Evolutionary conservation across 2,797 vertebrate genomes (phyloP), one percentile per base, ranked within the genome.

Genomic region (Parambassis ranga): DNA sequence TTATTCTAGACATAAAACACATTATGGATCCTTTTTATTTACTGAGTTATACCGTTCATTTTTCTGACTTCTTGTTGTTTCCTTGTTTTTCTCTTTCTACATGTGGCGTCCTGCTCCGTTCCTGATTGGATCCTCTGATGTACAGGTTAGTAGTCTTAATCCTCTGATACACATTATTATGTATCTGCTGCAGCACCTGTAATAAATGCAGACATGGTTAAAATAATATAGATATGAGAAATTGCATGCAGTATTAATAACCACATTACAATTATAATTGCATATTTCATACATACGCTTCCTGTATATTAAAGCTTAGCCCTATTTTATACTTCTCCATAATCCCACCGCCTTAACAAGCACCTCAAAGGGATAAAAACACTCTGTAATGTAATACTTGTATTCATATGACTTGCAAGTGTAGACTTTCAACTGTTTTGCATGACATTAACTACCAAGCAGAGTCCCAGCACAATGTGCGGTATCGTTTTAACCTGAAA

Each of bases 101-200:
- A 84, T 90, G 82, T 83, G 78, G 36, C 33, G 59, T 52, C 26
- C 53, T 69, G 50, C 50, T 76, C n/a, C 22, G 6, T 44, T 46
- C 37, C 74, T 56, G 53, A 57, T 47, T 42, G 81, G 77, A 74
- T 67, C 41, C 28, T 67, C 65, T 52, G 33, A 57, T 42, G 33
- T 43, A 5, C 88, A 93, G 91, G 92, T 92, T 73, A 86, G 91
- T 90, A 36, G 13, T 65, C 13, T 61, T 68, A 64, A 11, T 58
- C 1, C 50, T 26, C n/a, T n/a, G n/a, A n/a, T n/a, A n/a, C n/a
- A n/a, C n/a, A n/a, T n/a, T n/a, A n/a, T n/a, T n/a, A n/a, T n/a
- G n/a, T n/a, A n/a, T n/a, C n/a, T n/a, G n/a, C n/a, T n/a, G n/a
- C n/a, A n/a, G n/a, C n/a, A n/a, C n/a, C n/a, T n/a, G n/a, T n/a